A percentile compares a stretch with the other conserved stretches of the same genome.
phyloP scores from a whole-genome alignment of 2,113 vertebrate genomes.

The Nerophis ophidion region DNA sequence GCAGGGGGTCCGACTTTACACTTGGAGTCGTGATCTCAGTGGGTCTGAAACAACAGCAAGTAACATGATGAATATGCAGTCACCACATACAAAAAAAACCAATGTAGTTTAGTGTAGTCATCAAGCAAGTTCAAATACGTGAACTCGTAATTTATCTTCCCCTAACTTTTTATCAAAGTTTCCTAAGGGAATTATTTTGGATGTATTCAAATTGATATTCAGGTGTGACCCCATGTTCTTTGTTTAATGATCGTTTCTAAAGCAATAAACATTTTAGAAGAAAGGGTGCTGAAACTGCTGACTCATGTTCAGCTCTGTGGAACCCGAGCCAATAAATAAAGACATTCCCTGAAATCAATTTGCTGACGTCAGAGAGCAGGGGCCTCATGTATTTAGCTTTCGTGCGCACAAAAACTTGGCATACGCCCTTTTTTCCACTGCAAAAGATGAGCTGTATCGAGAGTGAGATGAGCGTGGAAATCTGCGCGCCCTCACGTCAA shows the following conservation, averaged over 20 bases:
- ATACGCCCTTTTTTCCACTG: too few species aligned
- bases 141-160: neutral
- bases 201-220: constrained; percentile 26
- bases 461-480: too few species aligned
- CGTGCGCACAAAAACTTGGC: too few species aligned
- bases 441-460: too few species aligned
- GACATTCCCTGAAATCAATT: constrained; percentile 50
- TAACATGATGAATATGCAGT: constrained; percentile 47
- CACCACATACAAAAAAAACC: constrained; percentile 54
- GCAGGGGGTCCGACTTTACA: constrained; percentile 8
- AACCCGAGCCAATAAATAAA: constrained; percentile 53
- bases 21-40: constrained; percentile 25
- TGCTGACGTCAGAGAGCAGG: constrained; percentile 43
- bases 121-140: constrained; percentile 42
- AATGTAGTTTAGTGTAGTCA: constrained; percentile 49
- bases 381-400: too few species aligned
- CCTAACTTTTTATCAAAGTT: neutral
- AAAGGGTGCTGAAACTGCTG: constrained; percentile 44
- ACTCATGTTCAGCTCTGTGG: constrained; percentile 44
- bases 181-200: constrained; percentile 10
- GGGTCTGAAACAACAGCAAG: constrained; percentile 31
- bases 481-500: too few species aligned
- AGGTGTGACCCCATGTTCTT: constrained; percentile 11
- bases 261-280: constrained; percentile 16
- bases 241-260: constrained; percentile 36